A percentile compares a stretch with the other conserved stretches of the same genome.
These are phyloP conservation scores for Alentia gelatinosa DNA, from an alignment of 2,888 invertebrate genomes.

Conservation along the genomic window DNA sequence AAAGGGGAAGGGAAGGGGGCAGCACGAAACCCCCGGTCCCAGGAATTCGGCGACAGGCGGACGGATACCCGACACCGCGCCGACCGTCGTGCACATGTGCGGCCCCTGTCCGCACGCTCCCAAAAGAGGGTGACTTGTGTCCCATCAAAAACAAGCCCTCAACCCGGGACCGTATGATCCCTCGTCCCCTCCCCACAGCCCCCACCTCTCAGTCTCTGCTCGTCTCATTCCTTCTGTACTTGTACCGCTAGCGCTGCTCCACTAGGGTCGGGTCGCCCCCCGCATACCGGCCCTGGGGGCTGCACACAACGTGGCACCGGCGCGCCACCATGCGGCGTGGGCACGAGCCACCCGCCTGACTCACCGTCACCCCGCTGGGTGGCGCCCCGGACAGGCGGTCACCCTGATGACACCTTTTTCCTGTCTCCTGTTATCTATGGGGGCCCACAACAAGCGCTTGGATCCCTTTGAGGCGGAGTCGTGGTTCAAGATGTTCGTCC, in stretches of 20 bases:
- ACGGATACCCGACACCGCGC: background rate
- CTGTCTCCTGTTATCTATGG: slow-evolving; percentile 48
- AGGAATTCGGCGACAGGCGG: background rate
- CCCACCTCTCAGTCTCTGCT: background rate
- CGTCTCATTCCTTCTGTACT: background rate
- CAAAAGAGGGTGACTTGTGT: background rate
- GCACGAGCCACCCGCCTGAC: slow-evolving; percentile 17
- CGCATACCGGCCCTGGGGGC: too few relatives aligned
- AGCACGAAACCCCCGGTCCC: background rate
- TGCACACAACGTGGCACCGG: background rate
- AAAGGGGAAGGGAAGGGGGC: too few relatives aligned
- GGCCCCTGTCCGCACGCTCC: background rate
- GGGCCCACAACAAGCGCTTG: background rate
- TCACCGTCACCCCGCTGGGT: slow-evolving; percentile 18
- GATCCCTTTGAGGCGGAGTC: background rate
- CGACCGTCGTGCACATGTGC: background rate
- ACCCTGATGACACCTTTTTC: slow-evolving; percentile 42
- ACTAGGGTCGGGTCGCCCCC: too few relatives aligned
- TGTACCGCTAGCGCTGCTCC: too few relatives aligned
- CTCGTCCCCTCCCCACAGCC: background rate
- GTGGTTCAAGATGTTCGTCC: background rate
- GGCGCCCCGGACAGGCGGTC: background rate
- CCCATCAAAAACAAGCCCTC: slow-evolving; percentile 18
- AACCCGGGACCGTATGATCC: background rate
- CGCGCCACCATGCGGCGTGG: background rate